Base-by-base conservation (phyloP, 30 jellyfish, hydroid and myxozoan species). In the Aurelia aurita region DNA sequence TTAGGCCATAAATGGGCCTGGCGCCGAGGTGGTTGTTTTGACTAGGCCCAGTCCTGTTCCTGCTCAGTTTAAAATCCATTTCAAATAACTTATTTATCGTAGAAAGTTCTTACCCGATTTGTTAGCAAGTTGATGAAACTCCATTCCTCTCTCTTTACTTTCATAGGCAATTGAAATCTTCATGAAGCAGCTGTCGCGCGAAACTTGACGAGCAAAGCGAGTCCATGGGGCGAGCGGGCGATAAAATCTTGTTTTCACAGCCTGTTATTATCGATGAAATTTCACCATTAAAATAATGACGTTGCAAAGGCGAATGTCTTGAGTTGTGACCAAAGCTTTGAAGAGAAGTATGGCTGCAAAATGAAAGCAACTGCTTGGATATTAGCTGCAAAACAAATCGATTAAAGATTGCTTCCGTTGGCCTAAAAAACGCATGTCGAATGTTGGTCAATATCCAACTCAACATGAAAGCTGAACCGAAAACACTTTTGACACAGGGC, bases 381-480 rank as follows among this genome's bases (percentile, higher is more conserved):
- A 39, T 11, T 43, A 76, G 22, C 61, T 21, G 32, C 64, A 76
- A 32, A 39, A 57, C 28, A 29, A 19, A 13, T 51, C 22, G 67
- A 16, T 21, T 57, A 43, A 29, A 46, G 43, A 49, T 34, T 11
- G 90, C 90, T 80, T 80, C 90, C 82, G 82, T 67, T 47, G 82
- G 90, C 90, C 82, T 64, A 80, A 44, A 16, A 64, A 57, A 80
- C 90, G 88, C 88, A 77, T 77, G 88, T 75, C 76, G 88, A 61
- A 77, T 58, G 76, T 58, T 77, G 70, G 88, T 77, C 79, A 61
- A 77, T 77, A 77, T 77, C 77, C 75, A 77, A 58, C 88, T 20
- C 32, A 77, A 60, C 72, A 59, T 58, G 58, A 25, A 77, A 47
- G 55, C 79, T 12, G 20, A 67, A 29, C 79, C 79, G 79, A 67